These are phyloP conservation scores for Bombus polaris DNA, from an alignment of 1,140 invertebrate genomes.

Conservation along the genomic window DNA sequence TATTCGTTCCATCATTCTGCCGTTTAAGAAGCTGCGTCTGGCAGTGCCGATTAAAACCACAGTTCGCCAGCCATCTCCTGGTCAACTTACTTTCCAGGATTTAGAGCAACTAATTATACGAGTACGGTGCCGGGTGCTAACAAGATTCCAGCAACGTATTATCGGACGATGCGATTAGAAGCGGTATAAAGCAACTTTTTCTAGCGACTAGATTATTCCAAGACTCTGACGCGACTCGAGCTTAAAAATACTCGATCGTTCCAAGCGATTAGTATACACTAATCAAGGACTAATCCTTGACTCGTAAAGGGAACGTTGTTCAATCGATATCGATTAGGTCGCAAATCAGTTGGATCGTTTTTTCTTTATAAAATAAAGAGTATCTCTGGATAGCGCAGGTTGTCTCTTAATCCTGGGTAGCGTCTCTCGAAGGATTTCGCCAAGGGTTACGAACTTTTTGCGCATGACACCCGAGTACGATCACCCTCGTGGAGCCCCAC, in stretches of 20 bases:
- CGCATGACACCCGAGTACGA: conserved; percentile 75
- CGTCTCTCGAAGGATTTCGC: conserved; percentile 31
- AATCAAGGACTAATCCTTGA: not conserved
- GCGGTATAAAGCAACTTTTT: conserved; percentile 32
- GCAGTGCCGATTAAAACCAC: not conserved
- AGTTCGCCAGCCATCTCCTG: not conserved
- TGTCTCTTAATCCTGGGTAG: conserved; percentile 28
- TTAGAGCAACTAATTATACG: conserved; percentile 27
- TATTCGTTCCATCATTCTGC: not conserved
- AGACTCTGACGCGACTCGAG: not conserved
- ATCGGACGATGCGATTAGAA: conserved; percentile 47
- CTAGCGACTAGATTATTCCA: not conserved
- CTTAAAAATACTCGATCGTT: not conserved
- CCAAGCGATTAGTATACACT: not conserved
- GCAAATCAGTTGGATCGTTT: not conserved
- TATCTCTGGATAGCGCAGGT: not conserved
- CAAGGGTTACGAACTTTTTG: conserved; percentile 60
- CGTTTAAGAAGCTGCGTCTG: not conserved
- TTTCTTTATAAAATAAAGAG: not conserved
- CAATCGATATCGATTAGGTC: not conserved
- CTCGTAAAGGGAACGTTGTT: too few relatives aligned
- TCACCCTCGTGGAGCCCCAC: conserved; percentile 69
- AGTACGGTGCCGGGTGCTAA: conserved; percentile 31
- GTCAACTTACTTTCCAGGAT: not conserved
- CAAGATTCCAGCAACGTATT: conserved; percentile 29